A percentile compares a stretch with the other conserved stretches of the same genome.
Conservation (phyloP, 2,797 vertebrate species). For the Pristis pectinata region DNA sequence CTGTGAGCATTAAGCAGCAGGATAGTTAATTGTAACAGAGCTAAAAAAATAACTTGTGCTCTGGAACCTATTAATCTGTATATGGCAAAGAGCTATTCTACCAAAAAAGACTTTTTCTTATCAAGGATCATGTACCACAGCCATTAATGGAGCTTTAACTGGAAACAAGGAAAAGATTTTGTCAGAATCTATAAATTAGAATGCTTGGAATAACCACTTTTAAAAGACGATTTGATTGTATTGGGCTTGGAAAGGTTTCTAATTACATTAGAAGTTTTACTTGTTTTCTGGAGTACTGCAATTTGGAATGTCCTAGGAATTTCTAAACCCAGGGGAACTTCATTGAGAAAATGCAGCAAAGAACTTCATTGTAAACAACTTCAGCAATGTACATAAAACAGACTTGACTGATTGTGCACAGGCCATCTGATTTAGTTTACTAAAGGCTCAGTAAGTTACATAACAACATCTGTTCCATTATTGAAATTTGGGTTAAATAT, state of each 20-base stretch:
- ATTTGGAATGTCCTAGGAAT: neutral
- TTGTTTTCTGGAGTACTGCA: conserved; percentile 8
- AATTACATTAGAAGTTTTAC: conserved; percentile 1
- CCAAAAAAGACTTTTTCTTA: neutral
- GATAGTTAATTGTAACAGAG: conserved; percentile 20
- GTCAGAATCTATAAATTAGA: conserved; percentile 22
- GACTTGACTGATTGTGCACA: neutral
- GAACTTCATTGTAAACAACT: conserved; percentile 13
- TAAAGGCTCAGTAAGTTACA: neutral
- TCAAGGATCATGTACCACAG: conserved; percentile 15
- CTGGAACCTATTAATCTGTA: neutral
- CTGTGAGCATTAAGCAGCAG: conserved; percentile 18
- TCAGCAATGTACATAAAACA: neutral
- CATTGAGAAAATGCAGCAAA: conserved; percentile 11
- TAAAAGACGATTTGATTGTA: neutral
- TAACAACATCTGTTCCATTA: neutral
- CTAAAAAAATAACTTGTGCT: conserved; percentile 3
- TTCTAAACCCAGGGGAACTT: neutral
- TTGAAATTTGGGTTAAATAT: neutral
- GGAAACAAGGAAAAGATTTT: neutral
- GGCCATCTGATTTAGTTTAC: neutral
- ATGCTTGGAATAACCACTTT: neutral
- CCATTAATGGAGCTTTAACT: neutral
- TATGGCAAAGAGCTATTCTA: neutral
- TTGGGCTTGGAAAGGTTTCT: neutral